Conservation (phyloP, 64 coral and sea anemone genomes). For the Platygyra sinensis region DNA sequence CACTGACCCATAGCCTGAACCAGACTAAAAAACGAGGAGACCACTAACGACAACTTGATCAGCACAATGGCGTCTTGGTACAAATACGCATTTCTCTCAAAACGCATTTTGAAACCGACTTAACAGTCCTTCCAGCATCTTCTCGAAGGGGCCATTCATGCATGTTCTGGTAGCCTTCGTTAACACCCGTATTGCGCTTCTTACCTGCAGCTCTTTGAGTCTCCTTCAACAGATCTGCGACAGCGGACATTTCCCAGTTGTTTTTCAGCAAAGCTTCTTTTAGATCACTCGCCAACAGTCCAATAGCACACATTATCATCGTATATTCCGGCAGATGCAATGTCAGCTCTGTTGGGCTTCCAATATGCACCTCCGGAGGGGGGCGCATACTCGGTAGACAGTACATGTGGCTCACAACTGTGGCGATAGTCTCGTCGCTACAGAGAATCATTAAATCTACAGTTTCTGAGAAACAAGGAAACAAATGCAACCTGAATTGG, state of each 20-base stretch:
- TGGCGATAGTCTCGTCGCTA: background rate
- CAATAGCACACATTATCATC: background rate
- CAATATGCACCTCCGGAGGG: background rate
- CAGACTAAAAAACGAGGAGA: no score
- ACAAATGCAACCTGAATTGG: background rate
- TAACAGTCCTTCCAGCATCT: no score
- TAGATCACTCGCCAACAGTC: background rate
- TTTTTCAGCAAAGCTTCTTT: background rate
- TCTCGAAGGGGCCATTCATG: no score
- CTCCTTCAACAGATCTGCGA: background rate
- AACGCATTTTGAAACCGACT: no score
- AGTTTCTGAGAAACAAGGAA: background rate
- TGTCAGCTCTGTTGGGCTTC: background rate
- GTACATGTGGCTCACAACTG: background rate
- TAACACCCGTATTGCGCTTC: background rate
- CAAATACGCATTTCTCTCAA: no score
- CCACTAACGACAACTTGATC: no score
- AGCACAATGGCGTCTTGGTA: no score
- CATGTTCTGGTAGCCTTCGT: no score
- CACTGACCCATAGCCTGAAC: no score
- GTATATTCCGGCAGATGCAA: background rate
- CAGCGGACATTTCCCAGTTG: background rate
- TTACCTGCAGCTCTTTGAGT: background rate
- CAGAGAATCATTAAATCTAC: background rate
- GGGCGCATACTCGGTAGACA: background rate